A percentile compares a stretch with the other conserved stretches of the same genome.
Conservation (phyloP, 2,113 vertebrate species). For the Pteronura brasiliensis region DNA sequence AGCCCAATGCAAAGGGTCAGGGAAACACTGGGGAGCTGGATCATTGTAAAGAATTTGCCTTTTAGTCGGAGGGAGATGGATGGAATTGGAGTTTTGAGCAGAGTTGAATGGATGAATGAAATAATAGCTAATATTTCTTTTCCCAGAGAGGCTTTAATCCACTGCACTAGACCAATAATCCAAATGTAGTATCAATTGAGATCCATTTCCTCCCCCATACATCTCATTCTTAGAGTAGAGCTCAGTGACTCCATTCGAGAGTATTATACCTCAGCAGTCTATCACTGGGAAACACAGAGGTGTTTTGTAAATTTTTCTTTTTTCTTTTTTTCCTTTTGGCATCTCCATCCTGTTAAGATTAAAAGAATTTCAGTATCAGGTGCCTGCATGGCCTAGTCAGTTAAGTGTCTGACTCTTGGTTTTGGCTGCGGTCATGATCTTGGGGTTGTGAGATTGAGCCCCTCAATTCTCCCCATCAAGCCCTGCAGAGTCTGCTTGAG, state of each 20-base stretch:
- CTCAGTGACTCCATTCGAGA: background rate
- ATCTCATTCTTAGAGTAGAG: background rate
- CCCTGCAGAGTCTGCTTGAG: background rate
- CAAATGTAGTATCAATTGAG: background rate
- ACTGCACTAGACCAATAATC: background rate
- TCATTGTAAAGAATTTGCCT: background rate
- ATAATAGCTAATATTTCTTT: background rate
- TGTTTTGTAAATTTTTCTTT: background rate
- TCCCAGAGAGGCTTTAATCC: background rate
- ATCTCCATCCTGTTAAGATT: background rate
- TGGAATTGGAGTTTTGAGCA: background rate
- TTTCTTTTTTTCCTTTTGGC: background rate
- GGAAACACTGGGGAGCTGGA: background rate
- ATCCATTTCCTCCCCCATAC: background rate
- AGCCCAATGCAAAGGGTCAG: background rate
- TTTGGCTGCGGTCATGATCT: background rate
- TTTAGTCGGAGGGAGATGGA: background rate
- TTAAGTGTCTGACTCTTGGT: background rate
- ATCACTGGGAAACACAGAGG: background rate
- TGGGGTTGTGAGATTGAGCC: background rate
- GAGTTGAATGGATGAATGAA: slow-evolving; percentile 9
- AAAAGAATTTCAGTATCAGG: background rate
- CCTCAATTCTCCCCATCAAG: background rate
- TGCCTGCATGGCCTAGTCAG: background rate
- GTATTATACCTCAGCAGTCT: background rate